Base-by-base conservation (phyloP, 37 sponge, comb jelly and placozoan genomes). In the Lycopodina hypogea region DNA sequence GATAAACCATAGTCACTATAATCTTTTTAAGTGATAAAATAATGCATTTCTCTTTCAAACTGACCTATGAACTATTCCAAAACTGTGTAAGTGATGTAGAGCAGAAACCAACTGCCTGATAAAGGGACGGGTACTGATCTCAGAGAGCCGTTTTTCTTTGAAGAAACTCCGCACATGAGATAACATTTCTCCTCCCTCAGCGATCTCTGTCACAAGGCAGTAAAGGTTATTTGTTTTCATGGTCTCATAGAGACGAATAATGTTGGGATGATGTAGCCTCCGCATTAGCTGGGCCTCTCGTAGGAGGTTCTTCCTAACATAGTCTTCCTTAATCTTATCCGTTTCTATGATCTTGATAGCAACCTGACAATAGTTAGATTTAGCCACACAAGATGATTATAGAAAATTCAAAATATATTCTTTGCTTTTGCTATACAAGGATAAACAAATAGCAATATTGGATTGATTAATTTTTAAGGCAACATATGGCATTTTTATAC, bases 191-290 rank as follows among this genome's bases (percentile, higher is more conserved):
- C 94, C 97, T 40, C 97, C 97, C 45, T 96, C 97, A 3, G 97
- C 97, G 17, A 91, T 33, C 77, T 96, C 97, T 39, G 87, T 96
- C 57, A 96, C 97, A 56, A 96, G 87, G 36, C 97, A 96, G 81
- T 96, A 96, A 26, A 96, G 87, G 8, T 87, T 86, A 71, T 81
- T 90, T 0, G 93, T 90, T 85, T 97, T 95, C 91, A 97, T 95
- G 30, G 95, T 95, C 84, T 97, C 98, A 56, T 95, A 97, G 48
- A 97, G 89, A n/a, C 96, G 85, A 51, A 97, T 97, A 61, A 97
- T 89, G 74, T 97, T 97, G 12, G 98, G 98, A 45, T 97, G 98
- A 23, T 79, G 81, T n/a, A 97, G 78, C 28, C 96, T 56, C 1
- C 93, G 71, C 93, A 97, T 93, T 23, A 95, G 83, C 79, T 90